Conservation (phyloP, 35 echinoderm and acorn worm genomes). For the Apostichopus californicus region DNA sequence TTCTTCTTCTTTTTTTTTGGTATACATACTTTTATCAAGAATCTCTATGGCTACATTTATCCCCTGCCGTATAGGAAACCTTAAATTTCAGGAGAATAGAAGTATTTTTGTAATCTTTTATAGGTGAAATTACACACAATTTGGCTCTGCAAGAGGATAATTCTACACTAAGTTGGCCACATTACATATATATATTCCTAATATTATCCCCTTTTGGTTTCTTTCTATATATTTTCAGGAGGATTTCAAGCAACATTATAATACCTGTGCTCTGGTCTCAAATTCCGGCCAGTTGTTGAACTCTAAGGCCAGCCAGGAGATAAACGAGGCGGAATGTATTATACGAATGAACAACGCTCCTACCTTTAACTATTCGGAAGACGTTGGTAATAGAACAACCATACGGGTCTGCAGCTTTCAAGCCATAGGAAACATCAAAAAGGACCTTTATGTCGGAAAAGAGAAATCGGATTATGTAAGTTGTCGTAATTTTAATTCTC, state of each 20-base stretch:
- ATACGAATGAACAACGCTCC: constrained; percentile 97
- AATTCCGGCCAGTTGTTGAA: constrained; percentile 84
- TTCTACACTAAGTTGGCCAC: no score
- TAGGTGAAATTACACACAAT: no score
- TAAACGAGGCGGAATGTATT: constrained; percentile 79
- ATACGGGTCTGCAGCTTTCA: constrained; percentile 71
- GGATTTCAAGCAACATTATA: constrained; percentile 60
- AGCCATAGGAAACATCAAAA: constrained; percentile 64
- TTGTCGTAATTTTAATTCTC: background rate
- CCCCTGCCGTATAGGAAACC: no score
- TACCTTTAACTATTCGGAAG: constrained; percentile 56
- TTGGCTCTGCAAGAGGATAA: no score
- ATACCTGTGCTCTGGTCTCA: constrained; percentile 80
- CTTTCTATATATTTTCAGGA: constrained; percentile 13
- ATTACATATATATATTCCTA: no score
- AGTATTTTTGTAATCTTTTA: no score
- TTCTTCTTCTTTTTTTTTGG: no score
- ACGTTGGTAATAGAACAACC: constrained; percentile 85
- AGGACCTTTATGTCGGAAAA: constrained; percentile 44
- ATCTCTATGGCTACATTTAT: no score
- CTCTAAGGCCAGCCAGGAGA: constrained; percentile 67
- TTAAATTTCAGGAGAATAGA: no score
- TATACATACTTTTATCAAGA: no score
- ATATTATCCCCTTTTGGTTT: no score
- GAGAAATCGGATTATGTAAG: constrained; percentile 53